Evolutionary conservation across 2,797 vertebrate species (phyloP).

Genomic region (Artibeus lituratus): DNA sequence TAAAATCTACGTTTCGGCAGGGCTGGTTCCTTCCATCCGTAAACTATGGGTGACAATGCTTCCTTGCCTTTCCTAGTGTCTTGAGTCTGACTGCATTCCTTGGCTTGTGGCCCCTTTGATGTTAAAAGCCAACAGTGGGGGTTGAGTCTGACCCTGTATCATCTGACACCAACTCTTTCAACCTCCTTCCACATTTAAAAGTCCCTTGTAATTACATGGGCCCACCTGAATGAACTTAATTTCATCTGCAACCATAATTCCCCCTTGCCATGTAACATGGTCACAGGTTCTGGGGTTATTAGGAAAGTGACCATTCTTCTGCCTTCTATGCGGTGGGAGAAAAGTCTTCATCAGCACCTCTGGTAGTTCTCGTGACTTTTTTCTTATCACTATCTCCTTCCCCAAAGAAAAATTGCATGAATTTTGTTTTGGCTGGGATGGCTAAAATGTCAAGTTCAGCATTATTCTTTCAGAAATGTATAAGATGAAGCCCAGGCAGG

Average conservation of each 20-base stretch:
- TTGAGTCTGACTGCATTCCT: neutral
- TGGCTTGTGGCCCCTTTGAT: neutral
- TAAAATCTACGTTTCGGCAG: neutral
- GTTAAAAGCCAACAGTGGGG: neutral
- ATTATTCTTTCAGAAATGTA: neutral
- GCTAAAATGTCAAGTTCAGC: neutral
- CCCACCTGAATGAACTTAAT: neutral
- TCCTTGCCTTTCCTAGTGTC: neutral
- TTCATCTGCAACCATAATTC: neutral
- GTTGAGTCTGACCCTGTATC: neutral
- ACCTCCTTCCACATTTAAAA: neutral
- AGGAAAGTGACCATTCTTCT: neutral
- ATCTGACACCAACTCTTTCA: neutral
- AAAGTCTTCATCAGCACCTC: neutral
- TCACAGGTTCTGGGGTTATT: neutral
- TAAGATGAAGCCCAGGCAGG: neutral
- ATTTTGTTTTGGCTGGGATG: neutral
- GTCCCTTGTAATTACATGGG: neutral
- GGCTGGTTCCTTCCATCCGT: neutral
- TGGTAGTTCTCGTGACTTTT: neutral
- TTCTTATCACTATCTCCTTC: neutral
- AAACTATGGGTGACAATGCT: neutral
- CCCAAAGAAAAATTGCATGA: neutral
- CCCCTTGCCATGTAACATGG: neutral
- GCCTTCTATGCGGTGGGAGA: neutral